A percentile compares a stretch with the other conserved stretches of the same genome.
phyloP scores from a whole-genome alignment of 2,113 vertebrate species.

The Psammodynastes pulverulentus region DNA sequence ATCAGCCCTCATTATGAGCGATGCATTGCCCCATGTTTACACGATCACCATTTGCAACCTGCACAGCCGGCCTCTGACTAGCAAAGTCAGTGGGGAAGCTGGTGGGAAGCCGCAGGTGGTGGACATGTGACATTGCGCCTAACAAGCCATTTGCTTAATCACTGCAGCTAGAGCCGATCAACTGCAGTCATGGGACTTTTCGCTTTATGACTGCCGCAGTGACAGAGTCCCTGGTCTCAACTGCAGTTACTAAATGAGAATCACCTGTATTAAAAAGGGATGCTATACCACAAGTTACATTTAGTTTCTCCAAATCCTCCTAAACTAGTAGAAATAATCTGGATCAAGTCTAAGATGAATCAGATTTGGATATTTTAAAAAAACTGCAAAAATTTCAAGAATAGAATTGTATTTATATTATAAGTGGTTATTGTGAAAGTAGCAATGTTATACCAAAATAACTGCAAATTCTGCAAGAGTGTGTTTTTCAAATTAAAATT shows the following conservation, averaged over 20 bases:
- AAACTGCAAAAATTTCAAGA: background rate
- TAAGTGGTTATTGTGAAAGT: background rate
- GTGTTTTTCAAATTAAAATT: background rate
- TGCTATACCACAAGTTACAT: background rate
- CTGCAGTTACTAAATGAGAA: background rate
- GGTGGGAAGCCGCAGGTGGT: background rate
- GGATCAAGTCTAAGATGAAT: background rate
- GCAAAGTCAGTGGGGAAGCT: background rate
- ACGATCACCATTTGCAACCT: background rate
- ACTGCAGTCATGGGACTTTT: background rate
- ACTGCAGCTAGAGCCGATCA: background rate
- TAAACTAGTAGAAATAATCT: background rate
- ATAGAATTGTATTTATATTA: background rate
- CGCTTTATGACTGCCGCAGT: background rate
- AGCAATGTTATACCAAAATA: background rate
- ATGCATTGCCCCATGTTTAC: background rate
- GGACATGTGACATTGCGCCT: background rate
- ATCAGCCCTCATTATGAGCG: background rate
- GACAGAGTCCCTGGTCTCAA: background rate
- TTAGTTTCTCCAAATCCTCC: background rate
- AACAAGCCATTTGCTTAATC: background rate
- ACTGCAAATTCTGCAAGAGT: background rate
- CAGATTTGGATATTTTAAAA: background rate
- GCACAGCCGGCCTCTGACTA: background rate
- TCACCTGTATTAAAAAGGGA: background rate